Evolutionary conservation across 2,113 vertebrate genomes (phyloP).

Genomic region (Boulengeromyrus knoepffleri): DNA sequence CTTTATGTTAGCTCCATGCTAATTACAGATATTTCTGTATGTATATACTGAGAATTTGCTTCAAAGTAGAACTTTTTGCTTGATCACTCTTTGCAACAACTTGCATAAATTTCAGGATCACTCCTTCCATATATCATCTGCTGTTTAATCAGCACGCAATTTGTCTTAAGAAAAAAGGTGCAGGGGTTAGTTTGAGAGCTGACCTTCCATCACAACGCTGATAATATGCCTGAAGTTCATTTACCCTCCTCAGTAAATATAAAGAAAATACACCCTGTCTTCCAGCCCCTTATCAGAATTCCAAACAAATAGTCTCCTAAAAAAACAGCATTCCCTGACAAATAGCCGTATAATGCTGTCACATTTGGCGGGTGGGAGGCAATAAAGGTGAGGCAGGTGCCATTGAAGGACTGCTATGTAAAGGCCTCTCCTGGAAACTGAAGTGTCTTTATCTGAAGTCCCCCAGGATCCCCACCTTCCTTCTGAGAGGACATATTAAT

Average conservation of each 20-base stretch:
- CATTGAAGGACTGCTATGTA: neutral
- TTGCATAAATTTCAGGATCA: neutral
- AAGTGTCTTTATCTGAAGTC: neutral
- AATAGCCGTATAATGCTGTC: slow-evolving; percentile 29
- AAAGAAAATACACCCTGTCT: slow-evolving; percentile 69
- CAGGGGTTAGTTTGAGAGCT: slow-evolving; percentile 26
- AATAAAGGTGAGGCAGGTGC: neutral
- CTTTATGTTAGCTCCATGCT: neutral
- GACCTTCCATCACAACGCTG: slow-evolving; percentile 72
- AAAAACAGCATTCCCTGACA: slow-evolving; percentile 29
- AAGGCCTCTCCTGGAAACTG: neutral
- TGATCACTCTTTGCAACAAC: neutral
- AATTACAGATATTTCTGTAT: neutral
- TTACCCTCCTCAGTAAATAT: slow-evolving; percentile 63
- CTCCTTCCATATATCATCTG: neutral
- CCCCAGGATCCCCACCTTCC: neutral
- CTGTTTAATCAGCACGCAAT: neutral
- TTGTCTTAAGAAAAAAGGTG: neutral
- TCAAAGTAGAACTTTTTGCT: neutral
- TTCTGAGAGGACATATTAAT: neutral
- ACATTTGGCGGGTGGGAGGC: neutral
- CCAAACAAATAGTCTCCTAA: slow-evolving; percentile 20
- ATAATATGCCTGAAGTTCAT: slow-evolving; percentile 71
- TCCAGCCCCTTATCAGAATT: slow-evolving; percentile 50
- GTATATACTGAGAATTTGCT: neutral